A percentile compares a stretch with the other conserved stretches of the same genome.
Evolutionary conservation across 1,140 invertebrate species (phyloP).

Genomic region (Druon quercuslanigerum): DNA sequence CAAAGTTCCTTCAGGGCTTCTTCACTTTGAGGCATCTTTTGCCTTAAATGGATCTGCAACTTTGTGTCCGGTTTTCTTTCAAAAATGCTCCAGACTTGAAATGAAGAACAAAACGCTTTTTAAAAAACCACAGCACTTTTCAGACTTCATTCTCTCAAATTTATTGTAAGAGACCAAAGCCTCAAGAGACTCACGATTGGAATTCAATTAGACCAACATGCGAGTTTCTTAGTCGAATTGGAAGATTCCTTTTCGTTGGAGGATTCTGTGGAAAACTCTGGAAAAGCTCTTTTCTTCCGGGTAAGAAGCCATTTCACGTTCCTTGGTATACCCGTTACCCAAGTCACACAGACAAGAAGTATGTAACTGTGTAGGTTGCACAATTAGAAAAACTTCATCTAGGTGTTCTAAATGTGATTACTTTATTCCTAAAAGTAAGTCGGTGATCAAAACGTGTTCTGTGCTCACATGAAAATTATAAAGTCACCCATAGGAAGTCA

Average conservation of each 20-base stretch:
- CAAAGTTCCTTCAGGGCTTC: no score
- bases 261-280: constrained; percentile 40
- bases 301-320: constrained; percentile 19
- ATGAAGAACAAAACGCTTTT: background rate
- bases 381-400: constrained; percentile 58
- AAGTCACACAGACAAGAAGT: background rate
- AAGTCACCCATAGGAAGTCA: no score
- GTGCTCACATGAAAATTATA: background rate
- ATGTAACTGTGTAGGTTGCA: constrained; percentile 4
- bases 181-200: constrained; percentile 38
- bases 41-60: background rate
- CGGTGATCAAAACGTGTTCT: background rate
- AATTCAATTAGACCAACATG: constrained; percentile 69
- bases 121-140: constrained; percentile 6
- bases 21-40: background rate
- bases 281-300: constrained; percentile 18
- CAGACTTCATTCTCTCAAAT: constrained; percentile 5
- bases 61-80: background rate
- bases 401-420: constrained; percentile 39
- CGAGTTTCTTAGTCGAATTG: constrained; percentile 65
- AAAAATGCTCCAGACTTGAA: background rate
- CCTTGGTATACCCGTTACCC: background rate
- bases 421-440: constrained; percentile 36
- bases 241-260: constrained; percentile 52
- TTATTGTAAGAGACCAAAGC: constrained; percentile 22